Evolutionary conservation across 2,113 vertebrate species (phyloP).

Genomic region (Gallinago paraguaiae): DNA sequence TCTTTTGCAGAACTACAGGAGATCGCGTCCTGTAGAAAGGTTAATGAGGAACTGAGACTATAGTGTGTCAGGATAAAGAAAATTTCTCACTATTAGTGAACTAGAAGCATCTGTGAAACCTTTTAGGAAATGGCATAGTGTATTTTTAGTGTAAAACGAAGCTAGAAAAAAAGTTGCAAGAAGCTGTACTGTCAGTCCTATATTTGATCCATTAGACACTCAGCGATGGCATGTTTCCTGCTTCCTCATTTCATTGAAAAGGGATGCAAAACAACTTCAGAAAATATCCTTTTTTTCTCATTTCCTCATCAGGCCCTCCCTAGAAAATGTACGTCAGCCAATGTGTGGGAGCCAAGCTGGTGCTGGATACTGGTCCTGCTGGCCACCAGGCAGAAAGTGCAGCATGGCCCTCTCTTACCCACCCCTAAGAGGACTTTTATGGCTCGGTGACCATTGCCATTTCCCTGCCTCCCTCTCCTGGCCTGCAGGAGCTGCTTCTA

Average conservation of each 20-base stretch:
- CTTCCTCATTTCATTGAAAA: neutral
- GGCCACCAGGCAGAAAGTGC: neutral
- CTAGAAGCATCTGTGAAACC: neutral
- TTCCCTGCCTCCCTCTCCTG: neutral
- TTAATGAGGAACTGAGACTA: neutral
- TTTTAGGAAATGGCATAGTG: neutral
- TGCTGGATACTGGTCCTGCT: neutral
- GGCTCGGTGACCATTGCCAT: neutral
- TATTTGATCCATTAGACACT: neutral
- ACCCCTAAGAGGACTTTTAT: neutral
- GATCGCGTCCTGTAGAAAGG: neutral
- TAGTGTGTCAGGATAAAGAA: neutral
- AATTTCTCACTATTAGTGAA: neutral
- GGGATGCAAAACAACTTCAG: neutral
- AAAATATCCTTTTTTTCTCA: neutral
- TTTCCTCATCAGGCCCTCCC: neutral
- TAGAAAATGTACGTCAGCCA: neutral
- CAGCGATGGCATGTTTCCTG: neutral
- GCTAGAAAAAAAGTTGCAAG: neutral
- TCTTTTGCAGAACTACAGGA: slow-evolving; percentile 1
- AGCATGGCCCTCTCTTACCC: too few relatives aligned
- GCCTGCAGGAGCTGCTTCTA: neutral
- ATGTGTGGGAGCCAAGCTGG: neutral
- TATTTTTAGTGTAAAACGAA: slow-evolving; percentile 8
- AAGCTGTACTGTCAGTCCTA: neutral